A percentile compares a stretch with the other conserved stretches of the same genome.
phyloP scores from a whole-genome alignment of 2,113 vertebrate genomes.

The Dipodomys ordii region DNA sequence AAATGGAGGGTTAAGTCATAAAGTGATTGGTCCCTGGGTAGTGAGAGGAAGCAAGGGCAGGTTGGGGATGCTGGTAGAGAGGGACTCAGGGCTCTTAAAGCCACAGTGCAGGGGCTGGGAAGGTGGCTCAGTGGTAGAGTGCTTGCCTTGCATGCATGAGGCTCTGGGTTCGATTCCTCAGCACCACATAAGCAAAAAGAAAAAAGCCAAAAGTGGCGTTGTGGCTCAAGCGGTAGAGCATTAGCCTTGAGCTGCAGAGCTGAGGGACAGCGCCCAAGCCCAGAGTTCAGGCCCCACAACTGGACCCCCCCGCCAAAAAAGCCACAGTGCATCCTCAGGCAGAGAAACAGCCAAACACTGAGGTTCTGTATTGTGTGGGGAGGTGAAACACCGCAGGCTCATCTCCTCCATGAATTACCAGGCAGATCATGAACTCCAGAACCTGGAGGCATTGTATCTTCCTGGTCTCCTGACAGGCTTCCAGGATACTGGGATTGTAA shows the following conservation, averaged over 20 bases:
- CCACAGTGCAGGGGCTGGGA: not conserved
- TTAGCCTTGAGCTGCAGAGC: no score
- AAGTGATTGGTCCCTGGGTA: not conserved
- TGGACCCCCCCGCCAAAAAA: no score
- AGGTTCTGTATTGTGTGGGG: not conserved
- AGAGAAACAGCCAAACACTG: rapidly evolving
- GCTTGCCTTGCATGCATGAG: no score
- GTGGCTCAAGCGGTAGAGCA: no score
- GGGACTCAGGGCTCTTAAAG: not conserved
- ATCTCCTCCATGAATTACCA: not conserved
- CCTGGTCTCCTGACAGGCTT: not conserved
- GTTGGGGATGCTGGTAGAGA: not conserved
- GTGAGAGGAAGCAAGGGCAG: not conserved
- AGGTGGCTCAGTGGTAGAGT: no score
- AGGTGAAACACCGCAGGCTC: no score
- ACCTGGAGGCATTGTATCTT: not conserved
- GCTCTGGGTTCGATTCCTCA: no score
- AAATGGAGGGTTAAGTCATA: not conserved
- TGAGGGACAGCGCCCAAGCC: no score
- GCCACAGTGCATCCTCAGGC: rapidly evolving
- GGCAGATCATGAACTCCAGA: not conserved
- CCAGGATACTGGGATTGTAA: not conserved
- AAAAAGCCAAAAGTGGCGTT: no score
- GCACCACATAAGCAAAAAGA: no score
- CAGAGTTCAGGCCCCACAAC: no score